Conservation (phyloP, 2,888 invertebrate genomes). For the Ophion obscuratus region DNA sequence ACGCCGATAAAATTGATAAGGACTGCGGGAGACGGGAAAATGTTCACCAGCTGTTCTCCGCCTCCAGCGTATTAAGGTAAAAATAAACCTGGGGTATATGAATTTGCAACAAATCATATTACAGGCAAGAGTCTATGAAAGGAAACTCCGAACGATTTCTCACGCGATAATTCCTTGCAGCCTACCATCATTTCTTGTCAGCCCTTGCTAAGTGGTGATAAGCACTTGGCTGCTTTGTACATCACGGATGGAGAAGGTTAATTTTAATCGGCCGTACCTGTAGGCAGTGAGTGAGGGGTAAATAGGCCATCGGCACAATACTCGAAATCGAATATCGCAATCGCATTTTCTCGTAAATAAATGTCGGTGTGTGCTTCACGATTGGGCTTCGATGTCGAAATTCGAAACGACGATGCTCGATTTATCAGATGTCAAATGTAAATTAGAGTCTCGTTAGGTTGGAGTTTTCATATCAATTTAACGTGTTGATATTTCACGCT, state of each 20-base stretch:
- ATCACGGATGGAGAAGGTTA: background rate
- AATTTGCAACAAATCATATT: conserved; percentile 39
- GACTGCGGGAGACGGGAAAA: conserved; percentile 3
- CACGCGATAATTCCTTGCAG: background rate
- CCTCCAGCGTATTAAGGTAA: conserved; percentile 7
- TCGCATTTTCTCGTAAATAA: background rate
- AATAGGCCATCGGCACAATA: too few relatives aligned
- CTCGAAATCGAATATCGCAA: background rate
- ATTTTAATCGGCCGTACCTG: background rate
- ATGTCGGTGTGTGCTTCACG: background rate
- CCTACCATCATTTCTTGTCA: conserved; percentile 12
- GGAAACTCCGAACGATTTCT: conserved; percentile 20
- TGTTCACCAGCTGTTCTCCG: background rate
- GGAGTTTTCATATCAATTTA: background rate
- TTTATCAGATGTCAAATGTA: conserved; percentile 1
- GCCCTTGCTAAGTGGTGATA: conserved; percentile 11
- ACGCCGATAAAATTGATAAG: conserved; percentile 58
- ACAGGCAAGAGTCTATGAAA: background rate
- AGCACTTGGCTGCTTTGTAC: background rate
- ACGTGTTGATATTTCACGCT: background rate
- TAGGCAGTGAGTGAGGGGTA: too few relatives aligned
- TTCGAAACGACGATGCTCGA: background rate
- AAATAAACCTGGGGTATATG: conserved; percentile 17
- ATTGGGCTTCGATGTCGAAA: background rate
- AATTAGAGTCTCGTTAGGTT: background rate